Evolutionary conservation across 2,113 vertebrate genomes (phyloP).

Genomic region (Eulacestoma nigropectus): DNA sequence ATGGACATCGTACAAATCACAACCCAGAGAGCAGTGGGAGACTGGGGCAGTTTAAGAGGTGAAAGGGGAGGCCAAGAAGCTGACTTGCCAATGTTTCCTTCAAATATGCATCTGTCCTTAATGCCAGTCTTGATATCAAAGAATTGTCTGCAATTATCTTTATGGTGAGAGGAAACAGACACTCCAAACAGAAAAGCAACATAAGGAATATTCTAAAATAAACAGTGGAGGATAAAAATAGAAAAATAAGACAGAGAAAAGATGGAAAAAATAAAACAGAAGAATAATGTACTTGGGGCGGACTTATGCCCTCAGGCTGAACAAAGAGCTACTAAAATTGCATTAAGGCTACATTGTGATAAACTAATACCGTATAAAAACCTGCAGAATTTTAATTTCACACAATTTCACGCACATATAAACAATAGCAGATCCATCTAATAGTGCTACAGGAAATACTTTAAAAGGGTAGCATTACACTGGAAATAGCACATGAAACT

Average conservation of each 20-base stretch:
- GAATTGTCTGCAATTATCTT: not conserved
- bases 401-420: not conserved
- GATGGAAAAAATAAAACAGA: not conserved
- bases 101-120: not conserved
- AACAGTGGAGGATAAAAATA: not conserved
- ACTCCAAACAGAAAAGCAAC: not conserved
- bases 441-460: not conserved
- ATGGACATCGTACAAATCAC: accelerated
- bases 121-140: not conserved
- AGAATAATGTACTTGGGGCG: not conserved
- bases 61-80: not conserved
- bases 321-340: slow-evolving; percentile 10
- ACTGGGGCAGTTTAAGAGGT: not conserved
- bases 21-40: not conserved
- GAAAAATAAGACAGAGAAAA: not conserved
- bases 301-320: not conserved
- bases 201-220: not conserved
- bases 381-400: slow-evolving; percentile 40
- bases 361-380: slow-evolving; percentile 3
- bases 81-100: not conserved
- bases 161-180: not conserved
- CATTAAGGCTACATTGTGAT: not conserved
- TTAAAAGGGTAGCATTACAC: not conserved
- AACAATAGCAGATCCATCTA: not conserved
- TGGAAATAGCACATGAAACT: not conserved